phyloP scores from a whole-genome alignment of 2,797 vertebrate species.

The Gymnothorax reevesii region DNA sequence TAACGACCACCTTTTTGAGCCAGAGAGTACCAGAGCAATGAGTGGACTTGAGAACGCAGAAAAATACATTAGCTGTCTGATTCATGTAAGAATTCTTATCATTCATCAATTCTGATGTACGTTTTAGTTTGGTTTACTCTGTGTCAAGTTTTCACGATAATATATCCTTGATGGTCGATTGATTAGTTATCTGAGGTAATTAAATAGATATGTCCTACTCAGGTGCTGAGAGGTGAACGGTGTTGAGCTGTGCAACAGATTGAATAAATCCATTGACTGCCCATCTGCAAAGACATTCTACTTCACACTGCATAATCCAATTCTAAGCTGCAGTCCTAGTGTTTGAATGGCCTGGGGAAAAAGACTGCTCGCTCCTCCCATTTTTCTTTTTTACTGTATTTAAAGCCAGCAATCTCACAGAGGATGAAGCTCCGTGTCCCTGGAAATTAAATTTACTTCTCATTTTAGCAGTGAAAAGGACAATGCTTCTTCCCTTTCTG shows the following conservation, averaged over 20 bases:
- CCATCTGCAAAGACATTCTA: neutral
- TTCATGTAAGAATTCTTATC: neutral
- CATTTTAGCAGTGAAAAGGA: neutral
- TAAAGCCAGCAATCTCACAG: neutral
- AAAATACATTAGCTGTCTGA: neutral
- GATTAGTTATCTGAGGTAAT: neutral
- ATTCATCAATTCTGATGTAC: neutral
- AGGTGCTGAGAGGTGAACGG: neutral
- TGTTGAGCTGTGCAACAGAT: neutral
- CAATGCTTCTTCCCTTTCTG: neutral
- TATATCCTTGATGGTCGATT: neutral
- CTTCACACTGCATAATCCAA: neutral
- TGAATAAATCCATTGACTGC: neutral
- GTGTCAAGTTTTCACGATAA: neutral
- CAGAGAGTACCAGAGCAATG: neutral
- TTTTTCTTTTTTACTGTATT: neutral
- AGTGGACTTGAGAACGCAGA: too few relatives aligned
- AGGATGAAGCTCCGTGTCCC: neutral
- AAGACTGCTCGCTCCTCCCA: neutral
- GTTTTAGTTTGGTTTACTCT: neutral
- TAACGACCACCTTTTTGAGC: neutral
- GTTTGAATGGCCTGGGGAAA: neutral
- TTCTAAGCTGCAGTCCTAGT: neutral
- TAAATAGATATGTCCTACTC: neutral
- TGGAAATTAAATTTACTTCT: neutral